These are phyloP conservation scores for Suncus etruscus DNA, from an alignment of 2,113 vertebrate species.

Conservation along the genomic window DNA sequence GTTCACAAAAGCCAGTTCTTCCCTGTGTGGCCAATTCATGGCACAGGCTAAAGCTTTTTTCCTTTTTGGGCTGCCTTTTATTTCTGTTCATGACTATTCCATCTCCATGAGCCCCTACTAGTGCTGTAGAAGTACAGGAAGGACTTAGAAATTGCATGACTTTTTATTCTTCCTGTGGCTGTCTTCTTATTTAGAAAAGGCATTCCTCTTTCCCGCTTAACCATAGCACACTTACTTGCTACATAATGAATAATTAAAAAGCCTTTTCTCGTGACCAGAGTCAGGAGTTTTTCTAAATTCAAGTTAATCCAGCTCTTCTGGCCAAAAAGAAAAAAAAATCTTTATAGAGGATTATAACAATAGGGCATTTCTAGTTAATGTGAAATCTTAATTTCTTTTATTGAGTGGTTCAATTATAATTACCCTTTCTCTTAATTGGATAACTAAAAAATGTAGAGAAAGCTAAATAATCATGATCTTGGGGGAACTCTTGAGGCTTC, in stretches of 20 bases:
- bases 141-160: background rate
- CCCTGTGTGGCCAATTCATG: rapidly evolving
- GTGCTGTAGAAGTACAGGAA: background rate
- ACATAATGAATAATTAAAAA: slow-evolving; percentile 76
- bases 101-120: background rate
- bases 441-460: slow-evolving; percentile 30
- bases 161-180: slow-evolving; percentile 15
- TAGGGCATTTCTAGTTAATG: slow-evolving; percentile 63
- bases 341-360: slow-evolving; percentile 49
- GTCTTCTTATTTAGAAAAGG: slow-evolving; percentile 47
- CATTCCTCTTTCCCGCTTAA: background rate
- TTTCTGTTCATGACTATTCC: background rate
- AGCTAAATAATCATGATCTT: slow-evolving; percentile 43
- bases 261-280: slow-evolving; percentile 52
- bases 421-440: slow-evolving; percentile 40
- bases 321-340: slow-evolving; percentile 60
- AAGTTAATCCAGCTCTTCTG: slow-evolving; percentile 60
- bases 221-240: slow-evolving; percentile 63
- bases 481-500: slow-evolving; percentile 36
- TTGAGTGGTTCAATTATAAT: slow-evolving; percentile 57
- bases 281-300: slow-evolving; percentile 61
- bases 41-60: background rate
- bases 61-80: background rate
- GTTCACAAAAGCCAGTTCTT: background rate
- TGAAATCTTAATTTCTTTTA: slow-evolving; percentile 57